phyloP scores from a whole-genome alignment of 2,113 vertebrate genomes.

The Muscicapa adusta region DNA sequence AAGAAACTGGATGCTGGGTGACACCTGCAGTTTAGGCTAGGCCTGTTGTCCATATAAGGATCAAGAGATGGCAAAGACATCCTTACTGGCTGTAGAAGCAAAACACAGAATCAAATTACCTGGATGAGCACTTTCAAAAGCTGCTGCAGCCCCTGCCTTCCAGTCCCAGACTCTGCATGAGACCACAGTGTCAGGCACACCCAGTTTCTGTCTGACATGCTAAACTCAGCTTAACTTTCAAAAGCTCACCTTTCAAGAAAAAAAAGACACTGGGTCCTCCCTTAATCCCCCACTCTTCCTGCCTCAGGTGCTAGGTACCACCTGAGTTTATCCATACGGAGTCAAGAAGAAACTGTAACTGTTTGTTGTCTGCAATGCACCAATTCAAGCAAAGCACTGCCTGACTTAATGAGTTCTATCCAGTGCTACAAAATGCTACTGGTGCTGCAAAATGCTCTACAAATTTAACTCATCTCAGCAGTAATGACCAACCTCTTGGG shows the following conservation, averaged over 20 bases:
- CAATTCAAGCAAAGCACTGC: background rate
- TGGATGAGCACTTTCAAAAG: background rate
- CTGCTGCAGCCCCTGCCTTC: background rate
- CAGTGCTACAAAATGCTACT: background rate
- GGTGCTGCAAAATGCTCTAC: background rate
- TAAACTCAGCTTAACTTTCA: background rate
- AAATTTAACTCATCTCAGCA: background rate
- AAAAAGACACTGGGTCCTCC: background rate
- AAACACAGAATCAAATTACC: constrained; percentile 3
- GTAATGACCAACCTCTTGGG: background rate
- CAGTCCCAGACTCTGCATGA: background rate
- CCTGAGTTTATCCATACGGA: background rate
- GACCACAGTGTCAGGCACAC: background rate
- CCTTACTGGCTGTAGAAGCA: background rate
- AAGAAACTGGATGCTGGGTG: background rate
- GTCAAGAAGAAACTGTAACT: background rate
- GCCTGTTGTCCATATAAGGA: background rate
- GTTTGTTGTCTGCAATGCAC: background rate
- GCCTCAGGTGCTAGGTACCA: background rate
- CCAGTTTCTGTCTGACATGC: background rate
- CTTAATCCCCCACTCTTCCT: background rate
- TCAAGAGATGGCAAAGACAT: background rate
- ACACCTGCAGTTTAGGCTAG: background rate
- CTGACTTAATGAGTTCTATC: background rate
- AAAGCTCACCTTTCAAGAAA: background rate